Evolutionary conservation across 2,888 invertebrate species (phyloP).

Genomic region (Pammene aurita): DNA sequence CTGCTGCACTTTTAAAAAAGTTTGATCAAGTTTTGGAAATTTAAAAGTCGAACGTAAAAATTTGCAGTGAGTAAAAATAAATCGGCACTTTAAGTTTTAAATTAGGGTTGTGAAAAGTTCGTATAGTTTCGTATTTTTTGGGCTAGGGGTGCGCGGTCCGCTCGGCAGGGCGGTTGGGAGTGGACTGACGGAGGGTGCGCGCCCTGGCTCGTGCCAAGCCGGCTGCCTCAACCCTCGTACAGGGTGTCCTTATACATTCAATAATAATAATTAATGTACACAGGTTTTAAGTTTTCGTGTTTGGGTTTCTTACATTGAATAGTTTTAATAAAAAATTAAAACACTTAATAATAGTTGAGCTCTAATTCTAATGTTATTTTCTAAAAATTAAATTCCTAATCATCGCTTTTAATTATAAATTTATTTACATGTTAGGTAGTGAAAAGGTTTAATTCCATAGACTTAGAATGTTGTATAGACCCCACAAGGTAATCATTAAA

Average conservation of each 20-base stretch:
- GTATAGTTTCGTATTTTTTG: conserved; percentile 45
- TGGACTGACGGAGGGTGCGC: conserved; percentile 75
- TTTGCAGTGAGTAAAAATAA: conserved; percentile 8
- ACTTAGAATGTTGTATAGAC: too few relatives aligned
- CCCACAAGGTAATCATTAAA: too few relatives aligned
- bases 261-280: conserved; percentile 12
- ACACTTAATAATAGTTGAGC: too few relatives aligned
- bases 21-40: conserved; percentile 43
- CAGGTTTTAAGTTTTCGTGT: background rate
- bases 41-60: conserved; percentile 11
- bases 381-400: too few relatives aligned
- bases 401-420: too few relatives aligned
- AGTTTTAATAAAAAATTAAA: too few relatives aligned
- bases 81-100: conserved; percentile 43
- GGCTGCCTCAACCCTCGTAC: conserved; percentile 59
- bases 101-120: conserved; percentile 45
- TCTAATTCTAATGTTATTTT: too few relatives aligned
- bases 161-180: conserved; percentile 70
- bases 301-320: background rate
- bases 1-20: conserved; percentile 54
- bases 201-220: conserved; percentile 66
- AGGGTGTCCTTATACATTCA: conserved; percentile 54
- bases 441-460: too few relatives aligned
- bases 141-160: conserved; percentile 77
- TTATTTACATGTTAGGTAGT: too few relatives aligned